Evolutionary conservation across 2,113 vertebrate species (phyloP), one percentile per base, ranked within the genome.

Genomic region (Tupaia chinensis): DNA sequence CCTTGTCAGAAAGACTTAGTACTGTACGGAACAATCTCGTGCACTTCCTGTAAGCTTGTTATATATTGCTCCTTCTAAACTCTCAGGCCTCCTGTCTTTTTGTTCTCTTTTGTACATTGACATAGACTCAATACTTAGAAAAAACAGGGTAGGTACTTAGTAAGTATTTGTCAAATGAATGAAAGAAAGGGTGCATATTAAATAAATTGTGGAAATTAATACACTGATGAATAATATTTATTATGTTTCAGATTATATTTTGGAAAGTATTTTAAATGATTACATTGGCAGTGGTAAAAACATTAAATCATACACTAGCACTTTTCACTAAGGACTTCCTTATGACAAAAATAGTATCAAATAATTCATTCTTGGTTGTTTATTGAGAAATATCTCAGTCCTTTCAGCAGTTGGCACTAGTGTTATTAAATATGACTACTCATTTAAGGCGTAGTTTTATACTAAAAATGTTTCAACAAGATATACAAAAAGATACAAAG

Each of bases 271-370:
- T 70, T 60, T 70, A 81, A 60, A 68, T 14, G 6, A 56, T 3
- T 56, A 7, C 13, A 32, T 60, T 34, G 29, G 16, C 23, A 79
- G 22, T 72, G 85, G 4, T 27, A 70, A 23, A 4, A 79, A 53
- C 44, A 61, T 5, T 63, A 34, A 87, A 53, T 29, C 14, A 65
- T 53, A 61, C 15, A 87, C 85, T 77, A 22, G 15, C 12, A 12
- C 23, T 44, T 89, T 93, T 95, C 34, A 89, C 8, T 15, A 44
- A 53, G 27, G n/a, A 92, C 15, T 89, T 86, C n/a, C 72, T 32
- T 89, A 54, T 65, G 65, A 83, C 74, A 73, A 84, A 95, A 82
- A 80, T 25, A 70, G 13, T 70, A 60, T 44, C 87, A 81, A 72
- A 65, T 76, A 73, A 87, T 10, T 7, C 15, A 58, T 77, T 89